Percentiles rank a stretch among this genome's conserved stretches.
Evolutionary conservation across 2,888 invertebrate genomes (phyloP).

Genomic region (Magallana nippona): DNA sequence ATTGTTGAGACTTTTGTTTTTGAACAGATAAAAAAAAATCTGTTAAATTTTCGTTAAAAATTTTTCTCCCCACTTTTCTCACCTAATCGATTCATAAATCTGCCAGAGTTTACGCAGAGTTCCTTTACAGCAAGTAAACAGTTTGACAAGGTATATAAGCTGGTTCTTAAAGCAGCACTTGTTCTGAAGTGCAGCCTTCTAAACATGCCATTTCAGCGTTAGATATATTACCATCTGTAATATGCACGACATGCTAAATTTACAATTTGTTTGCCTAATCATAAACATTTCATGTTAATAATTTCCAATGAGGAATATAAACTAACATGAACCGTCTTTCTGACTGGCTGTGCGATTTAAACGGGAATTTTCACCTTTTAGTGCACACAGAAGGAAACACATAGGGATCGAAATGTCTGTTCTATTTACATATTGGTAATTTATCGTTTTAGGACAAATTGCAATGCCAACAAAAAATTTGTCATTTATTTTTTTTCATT

Average conservation of each 20-base stretch:
- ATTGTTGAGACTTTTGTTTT: neutral
- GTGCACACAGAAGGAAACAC: too few relatives aligned
- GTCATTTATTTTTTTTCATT: too few relatives aligned
- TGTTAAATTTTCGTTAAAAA: neutral
- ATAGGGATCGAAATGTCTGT: too few relatives aligned
- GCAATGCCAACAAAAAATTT: too few relatives aligned
- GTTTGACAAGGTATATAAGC: constrained; percentile 15
- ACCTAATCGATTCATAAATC: constrained; percentile 28
- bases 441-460: too few relatives aligned
- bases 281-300: constrained; percentile 21
- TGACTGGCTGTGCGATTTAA: neutral
- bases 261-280: constrained; percentile 21
- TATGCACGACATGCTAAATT: constrained; percentile 23
- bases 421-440: too few relatives aligned
- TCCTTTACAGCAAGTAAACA: constrained; percentile 5
- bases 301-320: neutral
- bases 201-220: constrained; percentile 16
- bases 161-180: constrained; percentile 7
- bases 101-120: constrained; percentile 16
- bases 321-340: neutral
- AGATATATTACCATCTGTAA: constrained; percentile 32
- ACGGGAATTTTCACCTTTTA: too few relatives aligned
- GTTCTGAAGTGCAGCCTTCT: constrained; percentile 19
- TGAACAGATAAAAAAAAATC: neutral
- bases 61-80: neutral